Percentiles rank a stretch among this genome's conserved stretches.
Evolutionary conservation across 2,888 invertebrate species (phyloP).

Genomic region (Xanthia icteritia): DNA sequence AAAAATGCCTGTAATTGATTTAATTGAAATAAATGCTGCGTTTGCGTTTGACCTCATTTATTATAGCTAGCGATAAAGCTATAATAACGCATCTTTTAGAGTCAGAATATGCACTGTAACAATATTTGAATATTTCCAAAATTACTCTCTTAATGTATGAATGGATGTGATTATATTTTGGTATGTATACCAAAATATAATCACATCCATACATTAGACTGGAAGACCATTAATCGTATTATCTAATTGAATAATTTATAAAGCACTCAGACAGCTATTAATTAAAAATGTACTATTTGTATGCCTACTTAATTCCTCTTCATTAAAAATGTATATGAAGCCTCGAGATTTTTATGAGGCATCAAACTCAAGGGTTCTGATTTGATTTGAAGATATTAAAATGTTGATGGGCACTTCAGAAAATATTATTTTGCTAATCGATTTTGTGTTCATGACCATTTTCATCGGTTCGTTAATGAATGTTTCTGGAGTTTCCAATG

Average conservation of each 20-base stretch:
- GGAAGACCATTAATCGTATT: slow-evolving; percentile 37
- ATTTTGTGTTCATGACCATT: slow-evolving; percentile 23
- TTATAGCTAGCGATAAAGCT: neutral
- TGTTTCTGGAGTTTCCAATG: neutral
- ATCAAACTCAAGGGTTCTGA: slow-evolving; percentile 40
- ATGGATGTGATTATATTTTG: too few species aligned
- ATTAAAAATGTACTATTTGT: slow-evolving; percentile 53
- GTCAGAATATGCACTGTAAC: neutral
- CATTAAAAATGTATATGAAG: slow-evolving; percentile 39
- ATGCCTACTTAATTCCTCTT: slow-evolving; percentile 43
- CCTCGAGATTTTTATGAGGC: slow-evolving; percentile 41
- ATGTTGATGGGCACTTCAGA: slow-evolving; percentile 36
- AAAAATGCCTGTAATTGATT: too few species aligned
- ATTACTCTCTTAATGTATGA: neutral
- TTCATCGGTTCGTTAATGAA: neutral
- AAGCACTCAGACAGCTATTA: slow-evolving; percentile 51
- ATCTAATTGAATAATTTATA: slow-evolving; percentile 58
- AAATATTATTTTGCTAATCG: slow-evolving; percentile 37
- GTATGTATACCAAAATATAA: slow-evolving; percentile 32
- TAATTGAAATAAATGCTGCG: too few species aligned
- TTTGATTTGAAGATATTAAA: slow-evolving; percentile 30
- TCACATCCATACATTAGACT: slow-evolving; percentile 32
- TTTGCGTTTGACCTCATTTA: neutral
- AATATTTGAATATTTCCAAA: neutral
- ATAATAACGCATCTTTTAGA: too few species aligned